Evolutionary conservation across 2,113 vertebrate genomes (phyloP).

Genomic region (Dendrocopos noguchii): DNA sequence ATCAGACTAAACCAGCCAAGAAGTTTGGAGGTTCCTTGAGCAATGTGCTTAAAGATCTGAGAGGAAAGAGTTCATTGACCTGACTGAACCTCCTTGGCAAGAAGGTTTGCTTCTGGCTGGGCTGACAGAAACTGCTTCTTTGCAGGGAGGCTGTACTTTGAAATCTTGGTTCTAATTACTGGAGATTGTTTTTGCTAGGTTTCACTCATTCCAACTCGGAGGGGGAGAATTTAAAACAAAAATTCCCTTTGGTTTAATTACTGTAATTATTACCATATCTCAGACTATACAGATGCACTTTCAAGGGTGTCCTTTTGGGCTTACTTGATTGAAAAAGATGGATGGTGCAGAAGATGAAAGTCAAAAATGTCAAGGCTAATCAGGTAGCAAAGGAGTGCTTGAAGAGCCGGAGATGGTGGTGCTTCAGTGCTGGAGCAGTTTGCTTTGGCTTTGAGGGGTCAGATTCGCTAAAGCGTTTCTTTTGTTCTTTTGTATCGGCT

Average conservation of each 20-base stretch:
- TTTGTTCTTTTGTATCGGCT: background rate
- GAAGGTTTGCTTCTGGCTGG: constrained; percentile 18
- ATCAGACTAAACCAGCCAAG: background rate
- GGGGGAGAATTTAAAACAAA: constrained; percentile 76
- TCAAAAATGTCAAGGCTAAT: constrained; percentile 82
- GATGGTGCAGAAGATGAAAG: constrained; percentile 88
- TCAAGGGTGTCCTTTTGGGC: constrained; percentile 90
- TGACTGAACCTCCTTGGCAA: background rate
- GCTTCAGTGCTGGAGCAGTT: background rate
- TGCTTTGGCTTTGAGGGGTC: background rate
- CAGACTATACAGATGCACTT: constrained; percentile 82
- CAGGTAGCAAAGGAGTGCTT: constrained; percentile 75
- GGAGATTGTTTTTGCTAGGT: constrained; percentile 49
- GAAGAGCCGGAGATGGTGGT: constrained; percentile 27
- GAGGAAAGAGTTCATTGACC: background rate
- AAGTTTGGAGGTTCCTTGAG: background rate
- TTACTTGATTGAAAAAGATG: constrained; percentile 84
- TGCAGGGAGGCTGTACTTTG: background rate
- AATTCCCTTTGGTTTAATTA: constrained; percentile 92
- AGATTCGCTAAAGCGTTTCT: background rate
- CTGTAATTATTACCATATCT: constrained; percentile 91
- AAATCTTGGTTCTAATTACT: constrained; percentile 35
- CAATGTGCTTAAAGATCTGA: background rate
- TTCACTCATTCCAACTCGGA: constrained; percentile 61
- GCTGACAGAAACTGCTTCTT: background rate